phyloP scores from a whole-genome alignment of 2,113 vertebrate genomes.

The Corythaixoides concolor region DNA sequence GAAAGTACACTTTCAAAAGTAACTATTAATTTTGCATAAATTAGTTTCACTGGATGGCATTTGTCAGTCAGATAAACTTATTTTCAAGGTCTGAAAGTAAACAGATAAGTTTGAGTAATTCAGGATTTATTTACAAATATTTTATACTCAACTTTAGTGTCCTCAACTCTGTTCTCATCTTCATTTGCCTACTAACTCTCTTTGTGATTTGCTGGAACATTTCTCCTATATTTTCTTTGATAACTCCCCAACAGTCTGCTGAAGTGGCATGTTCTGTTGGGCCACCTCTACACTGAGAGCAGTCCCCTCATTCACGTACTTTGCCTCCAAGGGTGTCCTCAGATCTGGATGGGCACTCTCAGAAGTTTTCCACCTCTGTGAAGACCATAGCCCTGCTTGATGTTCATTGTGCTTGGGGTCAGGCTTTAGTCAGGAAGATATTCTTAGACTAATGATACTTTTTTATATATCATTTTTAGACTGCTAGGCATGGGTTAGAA shows the following conservation, averaged over 20 bases:
- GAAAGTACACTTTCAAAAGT: neutral
- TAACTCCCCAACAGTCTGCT: neutral
- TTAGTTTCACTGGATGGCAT: neutral
- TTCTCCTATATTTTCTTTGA: neutral
- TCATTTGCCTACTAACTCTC: neutral
- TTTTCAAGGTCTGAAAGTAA: neutral
- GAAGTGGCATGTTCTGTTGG: neutral
- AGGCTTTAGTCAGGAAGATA: neutral
- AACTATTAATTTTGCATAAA: neutral
- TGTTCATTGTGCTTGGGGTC: neutral
- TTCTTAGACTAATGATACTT: neutral
- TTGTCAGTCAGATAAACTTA: neutral
- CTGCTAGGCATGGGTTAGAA: neutral
- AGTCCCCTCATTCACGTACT: neutral
- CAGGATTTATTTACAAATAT: neutral
- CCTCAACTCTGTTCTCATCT: neutral
- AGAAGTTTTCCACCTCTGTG: neutral
- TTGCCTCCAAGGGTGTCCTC: neutral
- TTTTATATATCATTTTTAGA: neutral
- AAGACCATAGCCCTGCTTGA: neutral
- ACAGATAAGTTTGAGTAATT: neutral
- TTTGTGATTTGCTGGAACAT: neutral
- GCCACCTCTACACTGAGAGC: neutral
- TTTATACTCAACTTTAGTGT: neutral
- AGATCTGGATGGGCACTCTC: fast-evolving